phyloP scores from a whole-genome alignment of 2,797 vertebrate species.

The Parambassis ranga region DNA sequence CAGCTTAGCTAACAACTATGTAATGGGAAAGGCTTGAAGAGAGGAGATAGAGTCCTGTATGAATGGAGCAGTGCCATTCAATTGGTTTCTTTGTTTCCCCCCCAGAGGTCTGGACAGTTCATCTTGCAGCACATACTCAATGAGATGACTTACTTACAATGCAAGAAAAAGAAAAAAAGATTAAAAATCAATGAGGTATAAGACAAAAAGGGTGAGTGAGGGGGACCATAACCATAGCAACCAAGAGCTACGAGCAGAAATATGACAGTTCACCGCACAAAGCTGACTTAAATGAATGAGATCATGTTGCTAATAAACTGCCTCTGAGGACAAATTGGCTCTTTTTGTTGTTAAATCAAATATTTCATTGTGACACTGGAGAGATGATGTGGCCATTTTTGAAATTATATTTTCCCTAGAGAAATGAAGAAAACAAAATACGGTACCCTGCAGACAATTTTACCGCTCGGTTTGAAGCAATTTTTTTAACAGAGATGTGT shows the following conservation, averaged over 20 bases:
- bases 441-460: constrained; percentile 11
- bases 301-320: constrained; percentile 65
- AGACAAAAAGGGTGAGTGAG: constrained; percentile 56
- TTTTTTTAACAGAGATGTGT: constrained; percentile 18
- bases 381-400: constrained; percentile 20
- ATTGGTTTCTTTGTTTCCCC: constrained; percentile 66
- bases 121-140: constrained; percentile 55
- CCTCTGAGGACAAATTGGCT: constrained; percentile 24
- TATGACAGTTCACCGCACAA: constrained; percentile 58
- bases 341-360: neutral
- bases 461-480: constrained; percentile 16
- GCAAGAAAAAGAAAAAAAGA: constrained; percentile 64
- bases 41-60: constrained; percentile 41
- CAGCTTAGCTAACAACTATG: constrained; percentile 64
- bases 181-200: constrained; percentile 71
- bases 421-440: too few relatives aligned
- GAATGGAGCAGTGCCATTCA: constrained; percentile 64
- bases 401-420: constrained; percentile 1
- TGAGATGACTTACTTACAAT: constrained; percentile 63
- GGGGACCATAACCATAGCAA: constrained; percentile 68
- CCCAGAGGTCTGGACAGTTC: constrained; percentile 65
- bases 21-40: constrained; percentile 53
- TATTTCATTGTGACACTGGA: constrained; percentile 30
- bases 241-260: constrained; percentile 48
- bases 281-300: constrained; percentile 65